Evolutionary conservation across 2,888 invertebrate species (phyloP).

Genomic region (Dynastes hyllus): DNA sequence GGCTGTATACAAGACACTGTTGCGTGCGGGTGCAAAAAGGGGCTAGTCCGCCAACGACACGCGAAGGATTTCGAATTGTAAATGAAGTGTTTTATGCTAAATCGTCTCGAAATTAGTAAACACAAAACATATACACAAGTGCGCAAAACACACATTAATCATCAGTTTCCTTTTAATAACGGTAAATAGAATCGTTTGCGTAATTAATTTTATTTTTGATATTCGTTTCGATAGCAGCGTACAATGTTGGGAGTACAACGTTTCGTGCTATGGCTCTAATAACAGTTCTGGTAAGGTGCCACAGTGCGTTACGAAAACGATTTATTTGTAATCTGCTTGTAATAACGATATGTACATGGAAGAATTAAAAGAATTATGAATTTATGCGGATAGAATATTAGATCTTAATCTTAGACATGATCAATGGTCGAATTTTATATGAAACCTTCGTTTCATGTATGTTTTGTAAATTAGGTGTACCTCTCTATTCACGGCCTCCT

Average conservation of each 20-base stretch:
- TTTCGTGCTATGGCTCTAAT: slow-evolving; percentile 9
- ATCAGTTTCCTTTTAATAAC: slow-evolving; percentile 1
- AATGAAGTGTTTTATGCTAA: slow-evolving; percentile 28
- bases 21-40: slow-evolving; percentile 37
- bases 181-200: slow-evolving; percentile 26
- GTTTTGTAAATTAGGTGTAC: too few species aligned
- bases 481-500: background rate
- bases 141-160: slow-evolving; percentile 29
- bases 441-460: too few species aligned
- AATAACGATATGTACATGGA: slow-evolving; percentile 15
- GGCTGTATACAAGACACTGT: slow-evolving; percentile 1
- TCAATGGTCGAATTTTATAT: background rate
- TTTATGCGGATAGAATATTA: background rate
- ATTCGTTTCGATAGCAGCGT: slow-evolving; percentile 21
- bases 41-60: slow-evolving; percentile 10
- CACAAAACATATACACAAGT: slow-evolving; percentile 15
- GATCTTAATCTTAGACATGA: background rate
- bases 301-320: slow-evolving; percentile 21
- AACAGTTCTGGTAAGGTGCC: background rate
- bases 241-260: background rate
- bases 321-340: slow-evolving; percentile 22
- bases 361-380: background rate
- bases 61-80: slow-evolving; percentile 25
- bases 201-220: slow-evolving; percentile 35
- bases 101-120: slow-evolving; percentile 28